Percentiles rank a stretch among this genome's conserved stretches.
These are phyloP conservation scores for Pungitius pungitius DNA, from an alignment of 2,113 vertebrate species.

Conservation along the genomic window DNA sequence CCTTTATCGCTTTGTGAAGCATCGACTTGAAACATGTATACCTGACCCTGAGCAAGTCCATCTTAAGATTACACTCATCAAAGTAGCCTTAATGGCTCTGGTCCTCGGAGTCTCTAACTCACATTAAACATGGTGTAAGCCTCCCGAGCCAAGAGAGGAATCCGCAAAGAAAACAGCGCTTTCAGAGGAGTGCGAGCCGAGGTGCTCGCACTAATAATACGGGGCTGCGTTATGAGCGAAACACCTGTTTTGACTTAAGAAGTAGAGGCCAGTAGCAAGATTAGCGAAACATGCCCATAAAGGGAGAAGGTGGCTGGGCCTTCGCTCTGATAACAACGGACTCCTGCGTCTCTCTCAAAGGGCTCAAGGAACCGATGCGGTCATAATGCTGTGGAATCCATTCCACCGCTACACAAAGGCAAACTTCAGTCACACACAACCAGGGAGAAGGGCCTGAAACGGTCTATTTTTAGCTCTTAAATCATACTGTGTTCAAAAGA, in stretches of 20 bases:
- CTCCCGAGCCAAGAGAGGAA: slow-evolving; percentile 63
- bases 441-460: slow-evolving; percentile 56
- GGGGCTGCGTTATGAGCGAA: slow-evolving; percentile 63
- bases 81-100: slow-evolving; percentile 55
- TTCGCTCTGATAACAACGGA: slow-evolving; percentile 73
- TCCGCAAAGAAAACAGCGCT: slow-evolving; percentile 72
- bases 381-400: slow-evolving; percentile 73
- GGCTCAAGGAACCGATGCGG: slow-evolving; percentile 68
- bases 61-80: slow-evolving; percentile 56
- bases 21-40: slow-evolving; percentile 40
- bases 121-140: slow-evolving; percentile 53
- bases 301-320: slow-evolving; percentile 75
- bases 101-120: slow-evolving; percentile 46
- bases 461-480: slow-evolving; percentile 61
- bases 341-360: slow-evolving; percentile 64
- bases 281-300: slow-evolving; percentile 83
- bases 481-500: slow-evolving; percentile 42
- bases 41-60: slow-evolving; percentile 41
- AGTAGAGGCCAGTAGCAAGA: slow-evolving; percentile 76
- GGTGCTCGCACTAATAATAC: slow-evolving; percentile 66
- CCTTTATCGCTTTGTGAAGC: slow-evolving; percentile 35
- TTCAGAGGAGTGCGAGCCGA: slow-evolving; percentile 48
- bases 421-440: slow-evolving; percentile 42
- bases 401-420: slow-evolving; percentile 48
- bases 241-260: slow-evolving; percentile 81